Conservation (phyloP, 1,140 invertebrate species). For the Coenobita brevimanus region DNA sequence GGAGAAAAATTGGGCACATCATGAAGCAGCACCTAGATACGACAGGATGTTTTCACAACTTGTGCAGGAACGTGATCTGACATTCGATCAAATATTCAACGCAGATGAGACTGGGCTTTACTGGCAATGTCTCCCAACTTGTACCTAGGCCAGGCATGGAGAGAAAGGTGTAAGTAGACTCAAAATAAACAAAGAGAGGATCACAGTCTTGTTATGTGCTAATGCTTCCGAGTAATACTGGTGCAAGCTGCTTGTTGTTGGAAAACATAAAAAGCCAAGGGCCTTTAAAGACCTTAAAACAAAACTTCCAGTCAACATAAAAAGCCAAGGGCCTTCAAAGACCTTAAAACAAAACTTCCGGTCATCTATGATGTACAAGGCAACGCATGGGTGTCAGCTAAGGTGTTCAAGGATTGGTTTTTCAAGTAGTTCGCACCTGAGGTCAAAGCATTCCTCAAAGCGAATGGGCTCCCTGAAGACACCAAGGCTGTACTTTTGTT, state of each 20-base stretch:
- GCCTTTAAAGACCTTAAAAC: constrained; percentile 6
- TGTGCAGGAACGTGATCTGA: background rate
- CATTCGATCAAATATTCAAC: constrained; percentile 10
- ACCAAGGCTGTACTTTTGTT: background rate
- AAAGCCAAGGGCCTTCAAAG: background rate
- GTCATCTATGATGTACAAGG: background rate
- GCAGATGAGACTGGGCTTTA: constrained; percentile 2
- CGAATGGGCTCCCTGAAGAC: no score
- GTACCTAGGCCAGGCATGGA: background rate
- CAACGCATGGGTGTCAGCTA: constrained; percentile 5
- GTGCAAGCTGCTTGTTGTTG: constrained; percentile 15
- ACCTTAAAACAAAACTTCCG: constrained; percentile 4
- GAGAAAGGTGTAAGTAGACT: constrained; percentile 3
- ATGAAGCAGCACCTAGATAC: background rate
- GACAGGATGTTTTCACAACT: background rate
- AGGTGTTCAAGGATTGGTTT: constrained; percentile 25
- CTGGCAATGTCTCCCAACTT: background rate
- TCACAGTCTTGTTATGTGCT: constrained; percentile 13
- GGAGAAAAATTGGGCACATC: background rate
- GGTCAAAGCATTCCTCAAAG: constrained; percentile 17
- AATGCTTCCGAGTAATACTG: background rate
- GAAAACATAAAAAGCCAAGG: background rate
- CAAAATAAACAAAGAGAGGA: constrained; percentile 24
- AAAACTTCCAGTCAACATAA: constrained; percentile 5
- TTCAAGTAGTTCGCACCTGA: background rate